Conservation (phyloP, 2,888 invertebrate species). For the Drosophila fungiperda region DNA sequence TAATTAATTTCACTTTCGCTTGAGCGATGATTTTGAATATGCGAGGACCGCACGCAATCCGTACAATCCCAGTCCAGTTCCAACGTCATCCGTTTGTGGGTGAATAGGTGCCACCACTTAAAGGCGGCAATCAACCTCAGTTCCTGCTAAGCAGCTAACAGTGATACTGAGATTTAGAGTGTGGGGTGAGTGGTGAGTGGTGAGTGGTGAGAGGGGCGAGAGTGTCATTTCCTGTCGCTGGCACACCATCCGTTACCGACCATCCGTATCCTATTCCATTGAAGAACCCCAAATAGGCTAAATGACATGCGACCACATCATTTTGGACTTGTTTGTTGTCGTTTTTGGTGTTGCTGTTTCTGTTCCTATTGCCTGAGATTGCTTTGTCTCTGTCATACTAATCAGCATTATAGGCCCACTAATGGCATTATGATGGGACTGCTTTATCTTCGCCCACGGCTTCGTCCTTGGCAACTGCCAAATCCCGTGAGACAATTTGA, state of each 20-base stretch:
- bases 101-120: constrained; percentile 20
- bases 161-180: constrained; percentile 2
- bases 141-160: constrained; percentile 22
- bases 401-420: constrained; percentile 59
- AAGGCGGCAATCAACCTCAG: constrained; percentile 29
- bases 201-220: background rate
- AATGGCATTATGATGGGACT: constrained; percentile 54
- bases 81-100: background rate
- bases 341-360: constrained; percentile 48
- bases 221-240: constrained; percentile 61
- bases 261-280: background rate
- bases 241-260: constrained; percentile 9
- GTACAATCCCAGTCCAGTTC: constrained; percentile 21
- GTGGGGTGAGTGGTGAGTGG: background rate
- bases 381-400: constrained; percentile 49
- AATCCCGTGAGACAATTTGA: constrained; percentile 16
- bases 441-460: background rate
- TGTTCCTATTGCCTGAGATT: constrained; percentile 25
- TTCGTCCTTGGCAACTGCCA: background rate
- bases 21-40: constrained; percentile 78
- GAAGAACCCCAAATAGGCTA: constrained; percentile 32
- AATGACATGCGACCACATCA: constrained; percentile 63
- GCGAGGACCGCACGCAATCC: constrained; percentile 68
- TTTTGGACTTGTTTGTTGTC: constrained; percentile 48
- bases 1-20: constrained; percentile 79